Conservation (phyloP, 2,888 invertebrate genomes). For the Thera britannica region DNA sequence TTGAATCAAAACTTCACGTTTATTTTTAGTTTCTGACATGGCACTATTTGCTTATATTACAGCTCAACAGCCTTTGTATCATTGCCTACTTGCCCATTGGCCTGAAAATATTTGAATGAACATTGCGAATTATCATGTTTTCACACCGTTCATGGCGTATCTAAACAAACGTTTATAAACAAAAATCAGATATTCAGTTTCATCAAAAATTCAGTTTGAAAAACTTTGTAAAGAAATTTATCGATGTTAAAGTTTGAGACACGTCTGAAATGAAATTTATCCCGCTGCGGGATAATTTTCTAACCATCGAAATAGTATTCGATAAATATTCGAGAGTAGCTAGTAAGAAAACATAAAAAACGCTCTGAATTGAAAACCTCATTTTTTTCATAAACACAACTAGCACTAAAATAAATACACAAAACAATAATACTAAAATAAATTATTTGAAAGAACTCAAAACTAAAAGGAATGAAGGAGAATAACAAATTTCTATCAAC, state of each 20-base stretch:
- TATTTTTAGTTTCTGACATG: background rate
- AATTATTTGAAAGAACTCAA: conserved; percentile 1
- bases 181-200: background rate
- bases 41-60: background rate
- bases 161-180: background rate
- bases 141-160: background rate
- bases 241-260: too few species aligned
- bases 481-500: background rate
- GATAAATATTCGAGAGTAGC: too few species aligned
- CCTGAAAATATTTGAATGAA: conserved; percentile 31
- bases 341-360: too few species aligned
- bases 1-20: background rate
- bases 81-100: conserved; percentile 34
- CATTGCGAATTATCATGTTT: conserved; percentile 24
- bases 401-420: background rate
- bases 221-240: too few species aligned
- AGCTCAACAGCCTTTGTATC: conserved; percentile 5
- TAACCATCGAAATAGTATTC: too few species aligned
- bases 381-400: too few species aligned
- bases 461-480: conserved; percentile 6
- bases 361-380: too few species aligned
- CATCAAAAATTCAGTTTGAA: background rate
- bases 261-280: too few species aligned
- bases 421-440: conserved; percentile 16
- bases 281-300: too few species aligned